Percentiles rank a stretch among this genome's conserved stretches.
Evolutionary conservation across 1,140 invertebrate species (phyloP).

Genomic region (Hylaeus volcanicus): DNA sequence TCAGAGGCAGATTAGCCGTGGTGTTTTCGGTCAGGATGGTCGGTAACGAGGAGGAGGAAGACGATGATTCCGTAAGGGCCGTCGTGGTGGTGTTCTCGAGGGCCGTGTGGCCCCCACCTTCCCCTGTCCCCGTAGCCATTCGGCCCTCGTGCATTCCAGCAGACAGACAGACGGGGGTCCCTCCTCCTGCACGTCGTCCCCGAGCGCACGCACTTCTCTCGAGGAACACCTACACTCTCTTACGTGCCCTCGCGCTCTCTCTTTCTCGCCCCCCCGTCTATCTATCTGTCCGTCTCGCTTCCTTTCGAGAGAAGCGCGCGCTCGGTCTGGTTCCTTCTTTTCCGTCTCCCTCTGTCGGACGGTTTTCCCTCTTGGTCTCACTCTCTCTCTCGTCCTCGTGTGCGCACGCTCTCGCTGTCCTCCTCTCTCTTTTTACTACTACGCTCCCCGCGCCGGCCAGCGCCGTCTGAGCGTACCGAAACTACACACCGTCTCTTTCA

Average conservation of each 20-base stretch:
- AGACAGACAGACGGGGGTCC: slow-evolving; percentile 60
- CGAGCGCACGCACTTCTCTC: slow-evolving; percentile 57
- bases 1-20: slow-evolving; percentile 43
- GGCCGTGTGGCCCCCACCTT: slow-evolving; percentile 61
- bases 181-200: slow-evolving; percentile 61
- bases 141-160: slow-evolving; percentile 72
- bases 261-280: slow-evolving; percentile 37
- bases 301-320: slow-evolving; percentile 12
- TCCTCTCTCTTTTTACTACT: slow-evolving; percentile 57
- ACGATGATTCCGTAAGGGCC: slow-evolving; percentile 62
- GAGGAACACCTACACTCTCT: slow-evolving; percentile 61
- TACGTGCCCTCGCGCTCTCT: slow-evolving; percentile 49
- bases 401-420: slow-evolving; percentile 50
- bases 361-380: slow-evolving; percentile 24
- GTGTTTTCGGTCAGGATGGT: slow-evolving; percentile 58
- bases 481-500: slow-evolving; percentile 58
- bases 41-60: slow-evolving; percentile 54
- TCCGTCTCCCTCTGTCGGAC: slow-evolving; percentile 12
- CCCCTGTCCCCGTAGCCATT: slow-evolving; percentile 71
- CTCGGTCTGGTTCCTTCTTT: slow-evolving; percentile 27
- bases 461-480: slow-evolving; percentile 62
- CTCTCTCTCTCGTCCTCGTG: slow-evolving; percentile 40
- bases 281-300: slow-evolving; percentile 37
- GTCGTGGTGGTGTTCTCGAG: slow-evolving; percentile 60
- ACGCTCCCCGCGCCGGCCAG: slow-evolving; percentile 53